Evolutionary conservation across 2,888 invertebrate species (phyloP).

Genomic region (Zaprionus lineosus): DNA sequence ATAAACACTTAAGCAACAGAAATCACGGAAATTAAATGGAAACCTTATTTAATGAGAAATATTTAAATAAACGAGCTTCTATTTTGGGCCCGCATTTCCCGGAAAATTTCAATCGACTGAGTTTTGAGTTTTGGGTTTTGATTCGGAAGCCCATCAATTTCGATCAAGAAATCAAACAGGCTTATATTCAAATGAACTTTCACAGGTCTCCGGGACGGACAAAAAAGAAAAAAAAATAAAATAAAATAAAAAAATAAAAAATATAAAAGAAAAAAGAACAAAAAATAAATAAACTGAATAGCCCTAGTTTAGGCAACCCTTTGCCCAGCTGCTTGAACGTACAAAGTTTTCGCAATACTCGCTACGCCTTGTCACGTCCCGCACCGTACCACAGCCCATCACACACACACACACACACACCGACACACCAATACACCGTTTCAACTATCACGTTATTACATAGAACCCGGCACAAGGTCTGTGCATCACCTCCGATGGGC

Average conservation of each 20-base stretch:
- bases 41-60: too few relatives aligned
- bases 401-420: too few relatives aligned
- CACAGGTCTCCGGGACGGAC: conserved; percentile 8
- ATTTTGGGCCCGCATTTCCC: conserved; percentile 19
- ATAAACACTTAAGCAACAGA: too few relatives aligned
- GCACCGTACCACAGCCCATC: background rate
- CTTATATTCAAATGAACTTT: conserved; percentile 50
- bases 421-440: too few relatives aligned
- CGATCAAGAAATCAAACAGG: conserved; percentile 43
- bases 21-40: too few relatives aligned
- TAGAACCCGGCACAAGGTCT: too few relatives aligned
- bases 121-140: conserved; percentile 26
- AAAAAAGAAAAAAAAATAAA: background rate
- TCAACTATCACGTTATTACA: too few relatives aligned
- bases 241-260: background rate
- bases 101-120: conserved; percentile 12
- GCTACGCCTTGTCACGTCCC: background rate
- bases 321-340: background rate
- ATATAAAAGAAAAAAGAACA: background rate
- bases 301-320: background rate
- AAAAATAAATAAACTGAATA: background rate
- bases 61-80: too few relatives aligned
- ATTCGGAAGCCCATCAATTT: conserved; percentile 40
- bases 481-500: too few relatives aligned
- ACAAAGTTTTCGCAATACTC: background rate